A percentile compares a stretch with the other conserved stretches of the same genome.
These are phyloP conservation scores for Lacerta bilineata DNA, from an alignment of 2,797 vertebrate species.

Conservation along the genomic window DNA sequence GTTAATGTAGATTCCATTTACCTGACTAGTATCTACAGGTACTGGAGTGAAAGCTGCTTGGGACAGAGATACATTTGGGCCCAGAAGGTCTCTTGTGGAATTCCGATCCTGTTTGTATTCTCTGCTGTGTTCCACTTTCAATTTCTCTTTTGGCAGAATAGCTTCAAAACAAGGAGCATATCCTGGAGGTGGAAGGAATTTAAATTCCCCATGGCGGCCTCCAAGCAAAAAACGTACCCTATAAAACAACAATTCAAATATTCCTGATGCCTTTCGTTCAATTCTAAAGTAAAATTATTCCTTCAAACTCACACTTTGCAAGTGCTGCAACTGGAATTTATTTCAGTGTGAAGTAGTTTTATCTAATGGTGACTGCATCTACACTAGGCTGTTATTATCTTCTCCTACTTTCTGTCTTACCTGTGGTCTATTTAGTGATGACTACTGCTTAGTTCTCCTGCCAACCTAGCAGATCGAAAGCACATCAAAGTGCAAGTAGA, in stretches of 20 bases:
- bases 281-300: slow-evolving; percentile 2
- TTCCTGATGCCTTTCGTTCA: background rate
- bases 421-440: background rate
- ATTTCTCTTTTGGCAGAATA: slow-evolving; percentile 91
- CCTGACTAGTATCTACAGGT: slow-evolving; percentile 96
- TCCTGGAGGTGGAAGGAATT: slow-evolving; percentile 94
- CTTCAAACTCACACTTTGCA: background rate
- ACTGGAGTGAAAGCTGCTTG: slow-evolving; percentile 94
- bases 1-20: slow-evolving; percentile 62
- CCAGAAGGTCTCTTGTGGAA: slow-evolving; percentile 86
- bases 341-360: background rate
- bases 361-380: background rate
- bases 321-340: background rate
- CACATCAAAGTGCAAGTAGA: too few species aligned
- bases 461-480: too few species aligned
- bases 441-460: background rate
- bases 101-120: slow-evolving; percentile 88
- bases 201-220: slow-evolving; percentile 95
- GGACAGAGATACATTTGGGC: slow-evolving; percentile 90
- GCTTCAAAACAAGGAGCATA: slow-evolving; percentile 96
- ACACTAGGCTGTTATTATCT: background rate
- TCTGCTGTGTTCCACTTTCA: slow-evolving; percentile 91
- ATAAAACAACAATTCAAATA: slow-evolving; percentile 53
- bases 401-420: background rate
- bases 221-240: slow-evolving; percentile 95